Evolutionary conservation across 1,140 invertebrate genomes (phyloP), one percentile per base, ranked within the genome.

Genomic region (Epicauta chinensis): DNA sequence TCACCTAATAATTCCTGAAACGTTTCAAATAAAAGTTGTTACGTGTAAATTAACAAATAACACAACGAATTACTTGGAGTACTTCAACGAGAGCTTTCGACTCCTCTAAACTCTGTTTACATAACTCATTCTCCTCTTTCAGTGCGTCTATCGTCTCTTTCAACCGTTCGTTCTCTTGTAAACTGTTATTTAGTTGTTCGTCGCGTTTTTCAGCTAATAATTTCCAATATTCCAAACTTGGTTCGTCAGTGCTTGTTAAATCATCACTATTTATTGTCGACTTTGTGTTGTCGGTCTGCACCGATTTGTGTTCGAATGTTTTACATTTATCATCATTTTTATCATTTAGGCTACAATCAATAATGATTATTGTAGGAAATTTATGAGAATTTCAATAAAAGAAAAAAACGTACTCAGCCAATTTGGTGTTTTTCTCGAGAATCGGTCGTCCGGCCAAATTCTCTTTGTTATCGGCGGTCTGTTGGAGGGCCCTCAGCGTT

Each of bases 191-290:
- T n/a, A 86, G 63, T 10, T 81, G 78, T 70, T 75, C 74, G 63
- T 78, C 71, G 17, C 82, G 73, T 51, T 78, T 80, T 67, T 84
- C 82, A 45, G 82, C 81, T 41, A 84, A 58, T 31, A 77, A 68
- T 72, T 82, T 63, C 83, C 83, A 87, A 64, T 86, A 86, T 55
- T 79, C 78, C 61, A 79, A 77, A 55, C 81, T 83, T 15, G 82
- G 77, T 45, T 75, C 73, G 56, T 80, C 77, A 55, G 77, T 75
- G 38, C 77, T 77, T 3, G 77, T 82, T n/a, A 84, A 70, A 65
- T 84, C 82, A 57, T 80, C 72, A 14, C 68, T 71, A 50, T 73
- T 69, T 32, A 81, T 73, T 55, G 76, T 73, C 67, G 71, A 53
- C 75, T 71, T n/a, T n/a, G n/a, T 23, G 30, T 73, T 67, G 42